A percentile compares a stretch with the other conserved stretches of the same genome.
phyloP scores from a whole-genome alignment of 2,888 invertebrate genomes.

The Osmoderma eremita region DNA sequence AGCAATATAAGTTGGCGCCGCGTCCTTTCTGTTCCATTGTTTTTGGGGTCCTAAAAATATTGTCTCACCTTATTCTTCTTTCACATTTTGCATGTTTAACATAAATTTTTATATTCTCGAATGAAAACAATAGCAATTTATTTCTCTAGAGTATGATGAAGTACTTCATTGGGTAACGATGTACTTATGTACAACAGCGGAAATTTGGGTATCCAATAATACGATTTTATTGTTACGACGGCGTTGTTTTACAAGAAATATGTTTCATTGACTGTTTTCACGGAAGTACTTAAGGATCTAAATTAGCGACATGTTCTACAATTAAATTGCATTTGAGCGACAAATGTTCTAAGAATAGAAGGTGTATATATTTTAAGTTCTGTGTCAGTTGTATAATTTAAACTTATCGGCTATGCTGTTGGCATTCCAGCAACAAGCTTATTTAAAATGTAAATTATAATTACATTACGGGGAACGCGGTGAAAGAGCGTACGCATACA shows the following conservation, averaged over 20 bases:
- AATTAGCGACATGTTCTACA: not conserved
- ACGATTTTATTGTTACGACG: conserved; percentile 13
- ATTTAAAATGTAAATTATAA: conserved; percentile 19
- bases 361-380: conserved; percentile 27
- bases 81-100: not conserved
- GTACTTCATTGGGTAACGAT: not conserved
- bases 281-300: conserved; percentile 18
- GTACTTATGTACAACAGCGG: conserved; percentile 6
- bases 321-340: not conserved
- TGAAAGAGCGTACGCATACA: no score
- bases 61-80: not conserved
- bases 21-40: conserved; percentile 15
- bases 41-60: conserved; percentile 9
- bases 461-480: not conserved
- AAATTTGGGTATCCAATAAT: conserved; percentile 19
- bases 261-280: not conserved
- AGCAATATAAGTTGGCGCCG: conserved; percentile 26
- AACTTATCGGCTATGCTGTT: conserved; percentile 5
- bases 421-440: conserved; percentile 13
- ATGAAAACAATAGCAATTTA: not conserved
- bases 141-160: not conserved
- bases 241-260: not conserved
- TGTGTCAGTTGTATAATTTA: conserved; percentile 24
- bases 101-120: not conserved
- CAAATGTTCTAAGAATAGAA: conserved; percentile 21